Evolutionary conservation across 2,888 invertebrate species (phyloP).

Genomic region (Andrena flavipes): DNA sequence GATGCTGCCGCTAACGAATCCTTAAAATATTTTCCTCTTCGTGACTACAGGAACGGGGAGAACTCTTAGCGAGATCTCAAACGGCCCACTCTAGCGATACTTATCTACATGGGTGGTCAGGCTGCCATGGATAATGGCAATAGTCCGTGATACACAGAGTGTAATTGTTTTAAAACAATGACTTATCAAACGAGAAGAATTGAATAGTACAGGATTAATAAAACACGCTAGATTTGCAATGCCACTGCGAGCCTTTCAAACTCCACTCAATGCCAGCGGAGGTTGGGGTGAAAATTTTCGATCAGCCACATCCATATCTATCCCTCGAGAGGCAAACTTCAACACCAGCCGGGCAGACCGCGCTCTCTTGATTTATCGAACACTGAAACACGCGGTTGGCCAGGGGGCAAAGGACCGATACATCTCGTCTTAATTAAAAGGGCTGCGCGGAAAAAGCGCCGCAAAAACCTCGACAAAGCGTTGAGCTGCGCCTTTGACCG

Average conservation of each 20-base stretch:
- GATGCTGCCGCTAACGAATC: not conserved
- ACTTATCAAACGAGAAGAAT: too few relatives aligned
- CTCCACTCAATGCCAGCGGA: too few relatives aligned
- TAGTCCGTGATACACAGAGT: too few relatives aligned
- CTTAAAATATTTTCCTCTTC: not conserved
- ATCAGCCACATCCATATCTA: conserved; percentile 21
- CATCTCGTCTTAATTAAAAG: conserved; percentile 63
- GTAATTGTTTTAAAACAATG: too few relatives aligned
- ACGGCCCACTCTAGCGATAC: not conserved
- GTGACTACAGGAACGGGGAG: not conserved
- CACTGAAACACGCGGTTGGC: conserved; percentile 17
- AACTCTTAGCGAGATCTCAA: not conserved
- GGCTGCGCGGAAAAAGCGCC: conserved; percentile 35
- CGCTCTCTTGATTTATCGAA: conserved; percentile 50
- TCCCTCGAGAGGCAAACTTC: conserved; percentile 28
- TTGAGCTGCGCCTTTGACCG: conserved; percentile 40
- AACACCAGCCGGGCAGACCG: not conserved
- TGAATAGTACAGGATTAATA: too few relatives aligned
- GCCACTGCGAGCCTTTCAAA: too few relatives aligned
- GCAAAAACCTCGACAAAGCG: conserved; percentile 56
- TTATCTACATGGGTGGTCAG: too few relatives aligned
- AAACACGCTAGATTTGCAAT: too few relatives aligned
- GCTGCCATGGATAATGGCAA: too few relatives aligned
- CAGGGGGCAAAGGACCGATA: conserved; percentile 33
- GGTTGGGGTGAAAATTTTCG: not conserved